Evolutionary conservation across 2,113 vertebrate genomes (phyloP).

Genomic region (Eublepharis macularius): DNA sequence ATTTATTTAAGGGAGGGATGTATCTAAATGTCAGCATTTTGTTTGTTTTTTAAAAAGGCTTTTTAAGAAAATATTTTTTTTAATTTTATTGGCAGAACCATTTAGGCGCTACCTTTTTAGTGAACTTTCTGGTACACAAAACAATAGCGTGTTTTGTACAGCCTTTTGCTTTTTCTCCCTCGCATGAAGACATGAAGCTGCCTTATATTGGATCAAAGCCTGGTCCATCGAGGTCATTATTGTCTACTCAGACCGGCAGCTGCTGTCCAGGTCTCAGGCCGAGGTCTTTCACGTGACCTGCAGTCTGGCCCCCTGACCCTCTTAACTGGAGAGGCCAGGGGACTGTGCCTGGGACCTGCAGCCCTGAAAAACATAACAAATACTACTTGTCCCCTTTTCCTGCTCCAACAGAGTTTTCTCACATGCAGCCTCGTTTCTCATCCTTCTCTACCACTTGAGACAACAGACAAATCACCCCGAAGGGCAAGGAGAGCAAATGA

Average conservation of each 20-base stretch:
- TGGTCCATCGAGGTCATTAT: no score
- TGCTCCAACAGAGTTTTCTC: constrained; percentile 48
- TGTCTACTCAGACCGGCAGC: no score
- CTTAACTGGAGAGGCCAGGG: no score
- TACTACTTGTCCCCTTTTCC: constrained; percentile 27
- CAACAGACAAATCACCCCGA: constrained; percentile 40
- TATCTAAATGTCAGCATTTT: constrained; percentile 57
- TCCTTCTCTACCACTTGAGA: constrained; percentile 61
- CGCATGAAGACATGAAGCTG: no score
- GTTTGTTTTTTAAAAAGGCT: constrained; percentile 28
- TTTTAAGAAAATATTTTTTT: constrained; percentile 45
- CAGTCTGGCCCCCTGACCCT: no score
- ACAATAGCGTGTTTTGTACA: constrained; percentile 19
- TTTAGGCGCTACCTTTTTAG: constrained; percentile 49
- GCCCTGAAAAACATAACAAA: constrained; percentile 43
- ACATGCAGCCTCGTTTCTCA: constrained; percentile 58
- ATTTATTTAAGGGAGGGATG: constrained; percentile 73
- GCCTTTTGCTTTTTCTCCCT: constrained; percentile 23
- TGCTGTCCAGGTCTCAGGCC: no score
- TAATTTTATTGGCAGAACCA: constrained; percentile 63
- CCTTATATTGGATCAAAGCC: no score
- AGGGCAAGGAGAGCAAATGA: constrained; percentile 54
- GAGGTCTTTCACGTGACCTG: no score
- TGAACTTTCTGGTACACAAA: constrained; percentile 26
- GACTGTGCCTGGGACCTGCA: no score